Evolutionary conservation across 2,113 vertebrate species (phyloP).

Genomic region (Climacteris rufus): DNA sequence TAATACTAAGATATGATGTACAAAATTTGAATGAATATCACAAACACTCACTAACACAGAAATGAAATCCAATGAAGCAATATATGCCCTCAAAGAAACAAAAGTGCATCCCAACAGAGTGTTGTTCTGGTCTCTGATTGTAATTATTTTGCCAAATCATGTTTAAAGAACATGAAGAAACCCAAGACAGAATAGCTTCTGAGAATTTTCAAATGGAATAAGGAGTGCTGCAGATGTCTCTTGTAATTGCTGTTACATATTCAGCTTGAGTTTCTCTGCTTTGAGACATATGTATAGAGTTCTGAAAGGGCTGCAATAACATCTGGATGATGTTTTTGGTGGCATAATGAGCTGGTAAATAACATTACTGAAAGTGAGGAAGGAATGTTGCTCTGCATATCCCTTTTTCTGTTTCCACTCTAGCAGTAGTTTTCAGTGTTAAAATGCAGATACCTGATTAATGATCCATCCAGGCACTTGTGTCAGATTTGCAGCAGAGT

Average conservation of each 20-base stretch:
- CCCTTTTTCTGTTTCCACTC: background rate
- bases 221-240: background rate
- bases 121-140: background rate
- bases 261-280: background rate
- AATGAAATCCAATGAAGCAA: background rate
- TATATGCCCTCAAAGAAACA: background rate
- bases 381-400: background rate
- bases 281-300: background rate
- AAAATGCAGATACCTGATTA: background rate
- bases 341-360: background rate
- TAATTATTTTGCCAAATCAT: conserved; percentile 15
- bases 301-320: background rate
- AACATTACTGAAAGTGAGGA: background rate
- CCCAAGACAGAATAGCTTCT: background rate
- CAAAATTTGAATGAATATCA: background rate
- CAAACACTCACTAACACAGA: background rate
- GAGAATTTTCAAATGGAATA: background rate
- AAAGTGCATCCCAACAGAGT: background rate
- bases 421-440: background rate
- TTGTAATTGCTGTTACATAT: conserved; percentile 3
- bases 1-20: background rate
- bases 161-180: background rate
- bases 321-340: conserved; percentile 36
- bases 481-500: background rate
- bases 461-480: background rate